These are phyloP conservation scores for Zaprionus bogoriensis DNA, from an alignment of 2,888 invertebrate genomes.

Conservation along the genomic window DNA sequence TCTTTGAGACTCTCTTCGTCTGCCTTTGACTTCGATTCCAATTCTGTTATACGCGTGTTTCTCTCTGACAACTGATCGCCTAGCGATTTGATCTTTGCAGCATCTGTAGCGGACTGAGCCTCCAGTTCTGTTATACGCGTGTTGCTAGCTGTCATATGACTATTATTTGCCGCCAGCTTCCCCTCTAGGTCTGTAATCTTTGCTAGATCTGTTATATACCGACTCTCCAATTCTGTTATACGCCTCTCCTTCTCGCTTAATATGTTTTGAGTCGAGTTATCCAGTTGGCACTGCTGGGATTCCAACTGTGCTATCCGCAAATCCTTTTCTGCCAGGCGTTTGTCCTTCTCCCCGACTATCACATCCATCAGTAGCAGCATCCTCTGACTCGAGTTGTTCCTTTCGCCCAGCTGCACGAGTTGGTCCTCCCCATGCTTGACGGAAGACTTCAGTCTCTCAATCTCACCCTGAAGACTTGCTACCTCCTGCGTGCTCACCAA, in stretches of 20 bases:
- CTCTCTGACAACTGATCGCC: not conserved
- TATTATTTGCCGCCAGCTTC: not conserved
- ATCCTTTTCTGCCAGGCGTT: not conserved
- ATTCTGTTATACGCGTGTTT: not conserved
- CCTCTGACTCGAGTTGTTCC: not conserved
- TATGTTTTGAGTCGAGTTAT: not conserved
- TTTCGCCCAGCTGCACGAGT: not conserved
- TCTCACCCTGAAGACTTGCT: not conserved
- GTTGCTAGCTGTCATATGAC: not conserved
- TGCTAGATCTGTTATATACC: not conserved
- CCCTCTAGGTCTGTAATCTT: not conserved
- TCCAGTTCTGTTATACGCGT: not conserved
- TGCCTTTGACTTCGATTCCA: not conserved
- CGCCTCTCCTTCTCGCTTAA: not conserved
- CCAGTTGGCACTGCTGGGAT: not conserved
- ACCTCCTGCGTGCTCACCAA: too few species aligned
- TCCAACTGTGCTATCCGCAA: not conserved
- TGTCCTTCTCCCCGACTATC: not conserved
- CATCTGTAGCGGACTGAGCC: not conserved
- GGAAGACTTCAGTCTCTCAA: not conserved
- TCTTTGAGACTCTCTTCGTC: not conserved
- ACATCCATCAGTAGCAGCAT: not conserved
- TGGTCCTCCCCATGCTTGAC: not conserved
- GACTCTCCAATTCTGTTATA: not conserved
- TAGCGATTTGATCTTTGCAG: not conserved